Percentiles rank a stretch among this genome's conserved stretches.
Evolutionary conservation across 2,113 vertebrate species (phyloP).

Genomic region (Mus pahari): DNA sequence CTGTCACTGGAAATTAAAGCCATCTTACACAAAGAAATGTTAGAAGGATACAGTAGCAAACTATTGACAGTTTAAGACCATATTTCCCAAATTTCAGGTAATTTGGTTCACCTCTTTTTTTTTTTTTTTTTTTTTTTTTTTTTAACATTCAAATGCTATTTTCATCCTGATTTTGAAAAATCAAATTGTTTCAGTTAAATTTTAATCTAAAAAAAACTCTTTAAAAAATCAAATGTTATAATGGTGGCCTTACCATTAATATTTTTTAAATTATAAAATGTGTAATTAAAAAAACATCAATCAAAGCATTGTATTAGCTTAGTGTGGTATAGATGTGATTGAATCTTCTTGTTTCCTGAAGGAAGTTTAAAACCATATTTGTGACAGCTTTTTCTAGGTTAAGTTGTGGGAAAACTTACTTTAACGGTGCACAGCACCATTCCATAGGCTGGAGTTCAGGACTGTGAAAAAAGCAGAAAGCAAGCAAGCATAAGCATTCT

Average conservation of each 20-base stretch:
- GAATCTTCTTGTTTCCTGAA: neutral
- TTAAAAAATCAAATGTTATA: neutral
- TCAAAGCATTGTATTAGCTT: neutral
- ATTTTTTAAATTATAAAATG: neutral
- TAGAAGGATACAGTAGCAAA: neutral
- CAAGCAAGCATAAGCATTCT: neutral
- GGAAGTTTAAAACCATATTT: neutral
- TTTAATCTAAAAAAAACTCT: neutral
- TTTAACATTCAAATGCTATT: neutral
- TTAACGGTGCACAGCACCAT: neutral
- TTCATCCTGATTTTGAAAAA: neutral
- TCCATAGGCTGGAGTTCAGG: neutral
- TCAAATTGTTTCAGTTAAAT: neutral
- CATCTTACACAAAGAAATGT: neutral
- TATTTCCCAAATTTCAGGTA: neutral
- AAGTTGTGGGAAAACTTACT: neutral
- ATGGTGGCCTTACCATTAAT: neutral
- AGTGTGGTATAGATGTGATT: neutral
- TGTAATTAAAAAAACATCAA: neutral
- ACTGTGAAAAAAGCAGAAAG: neutral
- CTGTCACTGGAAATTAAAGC: conserved; percentile 6
- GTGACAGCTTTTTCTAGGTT: neutral
- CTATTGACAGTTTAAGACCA: neutral
- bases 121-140: too few relatives aligned
- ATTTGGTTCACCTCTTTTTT: neutral